phyloP scores from a whole-genome alignment of 2,888 invertebrate species.

The Pegoplata infirma region DNA sequence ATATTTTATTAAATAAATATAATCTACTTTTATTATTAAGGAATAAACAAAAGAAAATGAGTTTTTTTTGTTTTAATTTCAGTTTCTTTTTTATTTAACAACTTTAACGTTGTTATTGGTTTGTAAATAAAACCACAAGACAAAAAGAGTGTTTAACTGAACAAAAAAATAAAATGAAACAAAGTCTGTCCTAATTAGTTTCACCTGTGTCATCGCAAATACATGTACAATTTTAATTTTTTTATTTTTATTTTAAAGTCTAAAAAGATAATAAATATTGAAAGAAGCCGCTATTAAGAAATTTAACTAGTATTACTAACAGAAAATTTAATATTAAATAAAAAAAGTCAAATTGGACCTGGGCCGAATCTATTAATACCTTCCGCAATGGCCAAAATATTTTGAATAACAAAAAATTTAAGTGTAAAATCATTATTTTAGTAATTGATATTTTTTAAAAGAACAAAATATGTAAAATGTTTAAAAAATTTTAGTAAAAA shows the following conservation, averaged over 20 bases:
- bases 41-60: conserved; percentile 15
- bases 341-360: no score
- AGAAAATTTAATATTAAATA: conserved; percentile 2
- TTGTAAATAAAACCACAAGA: conserved; percentile 12
- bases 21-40: conserved; percentile 16
- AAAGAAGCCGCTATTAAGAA: conserved; percentile 48
- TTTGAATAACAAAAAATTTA: no score
- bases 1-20: conserved; percentile 2
- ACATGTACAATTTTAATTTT: no score
- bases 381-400: no score
- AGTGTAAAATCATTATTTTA: no score
- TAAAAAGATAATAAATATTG: conserved; percentile 48
- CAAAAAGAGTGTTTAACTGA: conserved; percentile 3
- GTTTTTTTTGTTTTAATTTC: neutral
- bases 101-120: conserved; percentile 22
- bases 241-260: conserved; percentile 48
- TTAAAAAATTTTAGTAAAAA: no score
- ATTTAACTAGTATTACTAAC: conserved; percentile 22
- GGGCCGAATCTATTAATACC: no score
- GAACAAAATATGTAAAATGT: no score
- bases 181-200: conserved; percentile 65
- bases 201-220: conserved; percentile 67
- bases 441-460: no score
- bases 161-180: conserved; percentile 6
- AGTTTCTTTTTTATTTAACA: conserved; percentile 17